These are phyloP conservation scores for Candoia aspera DNA, from an alignment of 2,113 vertebrate species.

Conservation along the genomic window DNA sequence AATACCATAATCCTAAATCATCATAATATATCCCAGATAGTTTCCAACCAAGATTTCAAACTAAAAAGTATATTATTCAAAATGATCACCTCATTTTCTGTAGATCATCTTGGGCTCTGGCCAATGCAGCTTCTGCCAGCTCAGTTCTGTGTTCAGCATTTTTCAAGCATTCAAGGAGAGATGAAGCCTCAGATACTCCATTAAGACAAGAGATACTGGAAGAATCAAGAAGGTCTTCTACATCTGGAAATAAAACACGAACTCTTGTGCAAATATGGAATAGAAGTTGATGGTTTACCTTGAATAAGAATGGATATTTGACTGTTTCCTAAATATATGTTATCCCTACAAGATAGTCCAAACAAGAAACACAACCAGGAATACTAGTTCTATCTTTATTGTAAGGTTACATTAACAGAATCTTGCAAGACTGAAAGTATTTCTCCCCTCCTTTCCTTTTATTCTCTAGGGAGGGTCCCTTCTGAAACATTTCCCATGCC, in stretches of 20 bases:
- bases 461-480: background rate
- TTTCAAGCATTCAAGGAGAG: conserved; percentile 73
- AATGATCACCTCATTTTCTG: conserved; percentile 85
- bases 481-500: background rate
- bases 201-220: conserved; percentile 16
- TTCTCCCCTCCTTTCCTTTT: background rate
- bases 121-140: conserved; percentile 80
- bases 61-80: background rate
- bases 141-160: conserved; percentile 79
- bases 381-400: background rate
- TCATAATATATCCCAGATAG: background rate
- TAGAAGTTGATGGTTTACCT: background rate
- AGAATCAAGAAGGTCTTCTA: conserved; percentile 81
- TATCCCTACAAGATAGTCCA: background rate
- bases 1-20: background rate
- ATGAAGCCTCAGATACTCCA: conserved; percentile 53
- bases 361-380: background rate
- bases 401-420: background rate
- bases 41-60: background rate
- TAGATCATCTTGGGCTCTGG: conserved; percentile 84
- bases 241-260: conserved; percentile 73
- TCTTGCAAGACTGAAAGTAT: background rate
- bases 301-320: background rate
- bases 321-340: background rate
- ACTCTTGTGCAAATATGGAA: background rate